phyloP scores from a whole-genome alignment of 2,797 vertebrate species.

The Smutsia temminckii region DNA sequence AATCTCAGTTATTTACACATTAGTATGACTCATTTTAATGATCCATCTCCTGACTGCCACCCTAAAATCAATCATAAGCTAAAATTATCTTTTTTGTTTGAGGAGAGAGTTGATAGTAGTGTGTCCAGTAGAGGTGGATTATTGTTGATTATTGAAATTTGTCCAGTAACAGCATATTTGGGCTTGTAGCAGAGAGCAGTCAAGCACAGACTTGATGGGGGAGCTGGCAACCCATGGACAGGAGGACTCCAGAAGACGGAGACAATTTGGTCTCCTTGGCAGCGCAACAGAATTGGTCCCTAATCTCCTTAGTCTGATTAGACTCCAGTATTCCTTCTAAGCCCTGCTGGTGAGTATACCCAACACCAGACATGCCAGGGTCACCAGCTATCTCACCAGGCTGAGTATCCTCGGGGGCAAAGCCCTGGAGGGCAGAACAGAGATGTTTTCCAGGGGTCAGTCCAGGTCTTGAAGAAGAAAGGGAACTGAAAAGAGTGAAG shows the following conservation, averaged over 20 bases:
- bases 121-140: not conserved
- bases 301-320: not conserved
- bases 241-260: not conserved
- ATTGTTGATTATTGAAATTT: constrained; percentile 1
- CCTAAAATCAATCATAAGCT: not conserved
- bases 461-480: not conserved
- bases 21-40: not conserved
- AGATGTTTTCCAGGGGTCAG: not conserved
- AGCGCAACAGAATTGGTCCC: not conserved
- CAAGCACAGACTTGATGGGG: not conserved
- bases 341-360: not conserved
- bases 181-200: not conserved
- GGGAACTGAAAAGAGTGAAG: not conserved
- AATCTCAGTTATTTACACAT: not conserved
- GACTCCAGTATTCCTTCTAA: not conserved
- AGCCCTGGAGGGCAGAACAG: not conserved
- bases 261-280: not conserved
- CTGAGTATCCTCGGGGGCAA: not conserved
- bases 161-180: not conserved
- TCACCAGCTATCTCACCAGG: not conserved
- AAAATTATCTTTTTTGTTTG: not conserved
- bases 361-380: not conserved
- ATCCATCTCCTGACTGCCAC: not conserved
- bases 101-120: not conserved
- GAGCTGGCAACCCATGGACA: not conserved